Conservation (phyloP, 2,113 vertebrate species). For the Anarhynchus alexandrinus region DNA sequence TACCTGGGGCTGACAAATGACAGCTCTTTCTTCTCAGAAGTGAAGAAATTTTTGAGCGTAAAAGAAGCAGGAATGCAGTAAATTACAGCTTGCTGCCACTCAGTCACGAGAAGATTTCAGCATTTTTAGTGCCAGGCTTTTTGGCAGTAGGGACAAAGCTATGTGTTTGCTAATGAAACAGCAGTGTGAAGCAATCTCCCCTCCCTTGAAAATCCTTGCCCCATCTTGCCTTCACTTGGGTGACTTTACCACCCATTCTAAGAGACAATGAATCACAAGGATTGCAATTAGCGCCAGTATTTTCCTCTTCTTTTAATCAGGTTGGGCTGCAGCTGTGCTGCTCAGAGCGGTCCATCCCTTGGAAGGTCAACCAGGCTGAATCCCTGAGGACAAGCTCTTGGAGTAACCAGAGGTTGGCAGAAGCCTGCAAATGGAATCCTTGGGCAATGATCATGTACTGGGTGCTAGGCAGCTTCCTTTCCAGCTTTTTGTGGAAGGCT, state of each 20-base stretch:
- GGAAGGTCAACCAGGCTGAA: not conserved
- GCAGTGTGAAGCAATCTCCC: not conserved
- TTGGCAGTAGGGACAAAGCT: not conserved
- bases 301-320: not conserved
- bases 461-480: not conserved
- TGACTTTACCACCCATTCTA: not conserved
- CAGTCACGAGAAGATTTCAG: not conserved
- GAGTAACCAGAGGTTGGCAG: not conserved
- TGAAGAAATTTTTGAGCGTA: slow-evolving; percentile 7
- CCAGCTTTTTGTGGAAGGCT: not conserved
- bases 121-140: not conserved
- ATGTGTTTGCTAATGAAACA: not conserved
- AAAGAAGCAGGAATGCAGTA: slow-evolving; percentile 31
- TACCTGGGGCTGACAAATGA: not conserved
- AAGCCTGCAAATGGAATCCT: not conserved
- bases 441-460: not conserved
- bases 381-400: not conserved
- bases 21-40: slow-evolving; percentile 22
- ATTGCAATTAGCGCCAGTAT: not conserved
- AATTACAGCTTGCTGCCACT: slow-evolving; percentile 32
- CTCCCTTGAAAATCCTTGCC: not conserved
- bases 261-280: not conserved
- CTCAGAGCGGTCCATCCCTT: not conserved
- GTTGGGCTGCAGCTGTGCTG: not conserved
- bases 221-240: not conserved